These are phyloP conservation scores for Apocheima hispidaria DNA, from an alignment of 2,888 invertebrate species.

Conservation along the genomic window DNA sequence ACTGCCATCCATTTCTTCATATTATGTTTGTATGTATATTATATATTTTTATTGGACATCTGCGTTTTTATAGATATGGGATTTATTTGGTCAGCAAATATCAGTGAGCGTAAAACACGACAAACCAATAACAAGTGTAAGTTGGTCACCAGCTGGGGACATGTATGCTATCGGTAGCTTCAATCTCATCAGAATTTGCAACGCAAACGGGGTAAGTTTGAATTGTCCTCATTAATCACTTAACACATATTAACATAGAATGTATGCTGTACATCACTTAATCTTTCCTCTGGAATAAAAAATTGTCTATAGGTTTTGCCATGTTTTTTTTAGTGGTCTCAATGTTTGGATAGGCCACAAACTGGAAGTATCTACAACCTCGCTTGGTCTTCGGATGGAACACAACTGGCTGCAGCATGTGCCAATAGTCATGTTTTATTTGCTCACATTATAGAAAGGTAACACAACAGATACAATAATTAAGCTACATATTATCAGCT, in stretches of 20 bases:
- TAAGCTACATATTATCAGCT: too few relatives aligned
- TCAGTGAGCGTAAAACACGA: conserved; percentile 95
- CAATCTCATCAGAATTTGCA: conserved; percentile 96
- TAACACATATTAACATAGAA: too few relatives aligned
- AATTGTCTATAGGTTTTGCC: not conserved
- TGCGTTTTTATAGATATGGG: conserved; percentile 90
- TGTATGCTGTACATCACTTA: not conserved
- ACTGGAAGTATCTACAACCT: conserved; percentile 96
- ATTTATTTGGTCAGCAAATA: conserved; percentile 94
- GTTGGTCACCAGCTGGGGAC: conserved; percentile 97
- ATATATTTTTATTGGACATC: too few relatives aligned
- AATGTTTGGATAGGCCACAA: conserved; percentile 94
- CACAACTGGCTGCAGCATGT: conserved; percentile 97
- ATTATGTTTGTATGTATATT: too few relatives aligned
- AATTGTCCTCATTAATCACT: not conserved
- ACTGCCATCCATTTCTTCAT: not conserved
- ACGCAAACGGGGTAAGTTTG: conserved; percentile 93
- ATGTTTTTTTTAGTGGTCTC: conserved; percentile 91
- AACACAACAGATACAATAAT: not conserved
- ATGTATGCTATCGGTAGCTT: conserved; percentile 97
- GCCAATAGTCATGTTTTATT: conserved; percentile 96
- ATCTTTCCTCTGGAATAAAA: not conserved
- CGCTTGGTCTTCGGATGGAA: conserved; percentile 98
- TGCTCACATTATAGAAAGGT: conserved; percentile 96
- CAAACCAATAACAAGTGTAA: conserved; percentile 95